Evolutionary conservation across 2,113 vertebrate species (phyloP), one percentile per base, ranked within the genome.

Genomic region (Columba janthina): DNA sequence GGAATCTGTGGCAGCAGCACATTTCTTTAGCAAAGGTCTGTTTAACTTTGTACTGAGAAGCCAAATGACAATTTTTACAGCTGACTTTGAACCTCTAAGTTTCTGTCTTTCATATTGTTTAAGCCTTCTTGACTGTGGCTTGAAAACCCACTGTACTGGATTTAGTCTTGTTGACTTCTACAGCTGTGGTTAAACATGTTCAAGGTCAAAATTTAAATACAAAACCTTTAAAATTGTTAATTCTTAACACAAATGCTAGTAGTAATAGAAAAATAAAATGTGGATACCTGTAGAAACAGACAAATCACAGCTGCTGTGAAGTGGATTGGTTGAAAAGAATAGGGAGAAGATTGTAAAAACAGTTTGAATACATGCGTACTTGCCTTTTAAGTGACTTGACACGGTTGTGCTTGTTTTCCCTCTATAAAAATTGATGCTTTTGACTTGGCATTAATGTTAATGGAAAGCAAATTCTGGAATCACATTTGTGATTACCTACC

Each of bases 391-490:
- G 46, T 79, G 61, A 36, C 50, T 92, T 57, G n/a, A 60, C 8
- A 21, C n/a, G n/a, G 57, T 69, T 61, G 31, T 85, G 44, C 31
- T 57, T 85, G 44, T 94, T 89, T 94, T 88, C 9, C 22, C 18
- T 73, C 54, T 93, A 51, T 36, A 91, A 89, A 89, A 31, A 21
- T 62, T 85, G 62, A n/a, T 58, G 50, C 51, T 89, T 89, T 76
- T 83, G 66, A 79, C 51, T 83, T 83, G 58, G 26, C 42, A 77
- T 91, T 91, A 58, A 91, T 54, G 38, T 87, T 94, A 91, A 92
- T 92, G 76, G 80, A 78, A 96, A 89, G 21, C 61, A 92, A 95
- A 85, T 85, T 81, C 66, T 85, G 81, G 82, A 89, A 65, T 85
- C 38, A 36, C 48, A 51, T 56, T 7, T 73, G 51, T 69, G 36